Evolutionary conservation across 2,113 vertebrate species (phyloP).

Genomic region (Chunga burmeisteri): DNA sequence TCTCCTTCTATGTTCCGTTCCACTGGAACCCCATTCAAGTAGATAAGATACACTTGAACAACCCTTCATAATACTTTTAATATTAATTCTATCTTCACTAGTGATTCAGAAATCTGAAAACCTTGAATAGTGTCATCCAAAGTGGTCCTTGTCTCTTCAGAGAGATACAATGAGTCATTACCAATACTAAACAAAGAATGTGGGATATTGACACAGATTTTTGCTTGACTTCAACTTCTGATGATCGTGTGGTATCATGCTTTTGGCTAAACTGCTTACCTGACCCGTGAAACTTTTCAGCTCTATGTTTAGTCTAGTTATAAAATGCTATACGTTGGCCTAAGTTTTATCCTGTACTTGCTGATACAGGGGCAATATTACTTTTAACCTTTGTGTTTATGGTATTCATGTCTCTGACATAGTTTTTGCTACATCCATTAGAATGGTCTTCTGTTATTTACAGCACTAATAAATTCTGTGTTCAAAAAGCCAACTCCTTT

Average conservation of each 20-base stretch:
- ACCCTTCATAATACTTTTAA: neutral
- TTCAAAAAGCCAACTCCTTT: neutral
- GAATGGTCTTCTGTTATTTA: neutral
- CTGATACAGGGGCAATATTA: neutral
- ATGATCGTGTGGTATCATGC: neutral
- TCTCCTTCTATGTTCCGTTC: neutral
- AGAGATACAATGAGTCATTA: neutral
- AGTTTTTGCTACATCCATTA: neutral
- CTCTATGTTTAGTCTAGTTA: neutral
- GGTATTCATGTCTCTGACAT: neutral
- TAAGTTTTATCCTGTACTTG: neutral
- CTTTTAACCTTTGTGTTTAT: neutral
- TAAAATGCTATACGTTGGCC: neutral
- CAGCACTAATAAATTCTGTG: neutral
- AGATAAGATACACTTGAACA: neutral
- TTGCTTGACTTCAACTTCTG: neutral
- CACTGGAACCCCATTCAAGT: neutral
- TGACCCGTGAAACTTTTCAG: neutral
- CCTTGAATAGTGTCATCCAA: neutral
- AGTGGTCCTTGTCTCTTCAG: neutral
- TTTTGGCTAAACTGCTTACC: neutral
- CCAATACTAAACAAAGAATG: neutral
- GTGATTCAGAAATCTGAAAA: neutral
- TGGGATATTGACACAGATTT: neutral
- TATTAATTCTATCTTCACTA: neutral